phyloP scores from a whole-genome alignment of 2,113 vertebrate species.

The Geococcyx californianus region DNA sequence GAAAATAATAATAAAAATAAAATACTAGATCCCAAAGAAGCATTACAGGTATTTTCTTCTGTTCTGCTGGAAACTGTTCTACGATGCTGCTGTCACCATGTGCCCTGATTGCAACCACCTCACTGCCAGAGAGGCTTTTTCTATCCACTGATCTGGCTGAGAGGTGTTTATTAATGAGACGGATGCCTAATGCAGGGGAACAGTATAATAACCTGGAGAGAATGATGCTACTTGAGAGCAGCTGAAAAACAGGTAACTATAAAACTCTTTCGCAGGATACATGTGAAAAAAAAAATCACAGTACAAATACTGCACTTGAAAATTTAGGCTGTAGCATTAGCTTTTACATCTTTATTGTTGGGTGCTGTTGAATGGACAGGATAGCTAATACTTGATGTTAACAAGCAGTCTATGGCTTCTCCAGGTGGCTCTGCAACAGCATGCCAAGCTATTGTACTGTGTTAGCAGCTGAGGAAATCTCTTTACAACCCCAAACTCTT shows the following conservation, averaged over 20 bases:
- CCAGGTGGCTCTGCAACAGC: neutral
- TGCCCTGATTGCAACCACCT: neutral
- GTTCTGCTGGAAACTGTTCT: neutral
- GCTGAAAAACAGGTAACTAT: neutral
- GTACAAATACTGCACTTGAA: neutral
- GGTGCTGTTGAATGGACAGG: neutral
- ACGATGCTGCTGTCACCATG: rapidly evolving
- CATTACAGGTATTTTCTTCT: neutral
- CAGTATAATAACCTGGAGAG: neutral
- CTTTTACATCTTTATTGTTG: neutral
- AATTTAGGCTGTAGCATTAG: neutral
- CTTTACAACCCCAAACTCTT: neutral
- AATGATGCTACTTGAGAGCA: neutral
- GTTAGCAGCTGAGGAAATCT: neutral
- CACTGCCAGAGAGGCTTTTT: neutral
- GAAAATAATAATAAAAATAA: neutral
- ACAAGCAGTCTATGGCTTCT: neutral
- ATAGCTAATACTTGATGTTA: too few species aligned
- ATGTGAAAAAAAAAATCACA: too few species aligned
- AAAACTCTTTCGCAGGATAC: neutral
- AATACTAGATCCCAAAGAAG: neutral
- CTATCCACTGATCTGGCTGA: neutral
- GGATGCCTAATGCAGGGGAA: neutral
- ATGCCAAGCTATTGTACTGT: neutral
- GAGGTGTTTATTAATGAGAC: neutral